phyloP scores from a whole-genome alignment of 2,888 invertebrate species.

The Mantis religiosa region DNA sequence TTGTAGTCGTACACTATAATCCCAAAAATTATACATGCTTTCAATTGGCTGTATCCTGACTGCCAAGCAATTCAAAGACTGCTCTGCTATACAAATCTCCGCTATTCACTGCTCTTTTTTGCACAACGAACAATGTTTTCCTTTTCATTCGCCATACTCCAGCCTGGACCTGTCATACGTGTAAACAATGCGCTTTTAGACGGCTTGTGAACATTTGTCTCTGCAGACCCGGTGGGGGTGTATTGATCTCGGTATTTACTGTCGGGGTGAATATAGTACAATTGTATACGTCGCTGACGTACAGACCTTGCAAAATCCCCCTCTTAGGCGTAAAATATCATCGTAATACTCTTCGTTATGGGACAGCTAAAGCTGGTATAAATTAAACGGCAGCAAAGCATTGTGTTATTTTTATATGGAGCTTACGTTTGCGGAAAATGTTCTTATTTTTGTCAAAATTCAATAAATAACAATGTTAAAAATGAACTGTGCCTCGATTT shows the following conservation, averaged over 20 bases:
- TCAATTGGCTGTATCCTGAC: neutral
- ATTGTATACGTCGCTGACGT: neutral
- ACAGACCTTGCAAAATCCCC: neutral
- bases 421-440: too few relatives aligned
- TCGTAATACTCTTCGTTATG: too few relatives aligned
- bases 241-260: neutral
- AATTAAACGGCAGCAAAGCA: too few relatives aligned
- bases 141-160: neutral
- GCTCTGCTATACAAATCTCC: neutral
- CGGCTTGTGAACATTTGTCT: neutral
- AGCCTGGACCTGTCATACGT: neutral
- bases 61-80: neutral
- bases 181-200: neutral
- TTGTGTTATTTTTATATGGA: too few relatives aligned
- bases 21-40: neutral
- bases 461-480: too few relatives aligned
- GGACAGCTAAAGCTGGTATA: too few relatives aligned
- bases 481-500: too few relatives aligned
- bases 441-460: too few relatives aligned
- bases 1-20: neutral
- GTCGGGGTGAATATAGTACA: neutral
- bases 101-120: neutral
- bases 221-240: neutral
- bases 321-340: too few relatives aligned
- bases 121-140: neutral